Conservation (phyloP, 1,140 invertebrate genomes). For the Argopecten irradians region DNA sequence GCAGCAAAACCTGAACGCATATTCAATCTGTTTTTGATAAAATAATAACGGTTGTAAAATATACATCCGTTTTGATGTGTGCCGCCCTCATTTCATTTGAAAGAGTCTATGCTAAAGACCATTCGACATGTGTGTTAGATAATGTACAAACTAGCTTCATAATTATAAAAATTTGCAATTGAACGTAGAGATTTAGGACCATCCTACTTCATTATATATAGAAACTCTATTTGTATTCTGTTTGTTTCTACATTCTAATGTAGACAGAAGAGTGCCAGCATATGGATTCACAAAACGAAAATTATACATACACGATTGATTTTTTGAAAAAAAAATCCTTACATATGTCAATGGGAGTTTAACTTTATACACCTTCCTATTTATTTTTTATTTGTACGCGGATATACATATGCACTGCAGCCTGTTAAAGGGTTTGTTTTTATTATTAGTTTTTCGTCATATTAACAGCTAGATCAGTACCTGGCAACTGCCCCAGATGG, state of each 20-base stretch:
- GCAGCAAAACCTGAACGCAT: not conserved
- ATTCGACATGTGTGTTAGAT: not conserved
- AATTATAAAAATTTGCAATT: not conserved
- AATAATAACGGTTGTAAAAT: not conserved
- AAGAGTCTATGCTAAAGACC: not conserved
- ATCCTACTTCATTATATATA: not conserved
- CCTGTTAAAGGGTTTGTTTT: too few relatives aligned
- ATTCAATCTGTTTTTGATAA: not conserved
- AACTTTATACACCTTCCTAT: too few relatives aligned
- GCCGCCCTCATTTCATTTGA: not conserved
- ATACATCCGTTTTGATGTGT: not conserved
- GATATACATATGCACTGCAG: too few relatives aligned
- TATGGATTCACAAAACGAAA: too few relatives aligned
- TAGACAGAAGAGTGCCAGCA: not conserved
- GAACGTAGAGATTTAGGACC: conserved; percentile 5
- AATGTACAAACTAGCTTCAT: not conserved
- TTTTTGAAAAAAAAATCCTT: too few relatives aligned
- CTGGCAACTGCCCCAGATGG: too few relatives aligned
- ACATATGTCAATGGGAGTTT: too few relatives aligned
- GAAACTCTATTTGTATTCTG: not conserved
- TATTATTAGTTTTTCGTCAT: too few relatives aligned
- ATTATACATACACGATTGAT: too few relatives aligned
- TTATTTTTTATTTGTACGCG: too few relatives aligned
- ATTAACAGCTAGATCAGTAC: too few relatives aligned
- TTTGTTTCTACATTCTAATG: not conserved